These are phyloP conservation scores for Pseudopipra pipra DNA, from an alignment of 2,113 vertebrate genomes.

Conservation along the genomic window DNA sequence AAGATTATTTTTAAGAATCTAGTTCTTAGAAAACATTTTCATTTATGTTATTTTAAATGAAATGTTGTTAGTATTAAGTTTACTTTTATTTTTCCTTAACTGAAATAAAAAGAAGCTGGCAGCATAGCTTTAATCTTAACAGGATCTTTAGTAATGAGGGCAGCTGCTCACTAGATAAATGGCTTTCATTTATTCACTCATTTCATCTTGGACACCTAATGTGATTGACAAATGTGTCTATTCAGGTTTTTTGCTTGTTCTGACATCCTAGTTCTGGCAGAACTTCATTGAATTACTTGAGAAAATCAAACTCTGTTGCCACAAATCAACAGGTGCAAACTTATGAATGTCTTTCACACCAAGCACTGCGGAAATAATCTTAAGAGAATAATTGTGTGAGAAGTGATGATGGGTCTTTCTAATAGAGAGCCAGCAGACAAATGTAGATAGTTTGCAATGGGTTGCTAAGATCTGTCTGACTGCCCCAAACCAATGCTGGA, in stretches of 20 bases:
- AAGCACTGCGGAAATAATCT: background rate
- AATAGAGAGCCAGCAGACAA: background rate
- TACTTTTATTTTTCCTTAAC: background rate
- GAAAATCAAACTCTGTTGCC: slow-evolving; percentile 27
- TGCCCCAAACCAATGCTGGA: background rate
- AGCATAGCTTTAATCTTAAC: background rate
- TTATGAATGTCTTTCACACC: background rate
- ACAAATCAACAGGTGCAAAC: slow-evolving; percentile 60
- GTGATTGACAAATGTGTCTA: slow-evolving; percentile 49
- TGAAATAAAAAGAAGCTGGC: background rate
- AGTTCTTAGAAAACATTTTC: background rate
- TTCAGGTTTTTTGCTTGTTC: slow-evolving; percentile 44
- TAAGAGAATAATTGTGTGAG: slow-evolving; percentile 5
- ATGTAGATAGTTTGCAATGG: background rate
- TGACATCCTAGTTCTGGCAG: slow-evolving; percentile 31
- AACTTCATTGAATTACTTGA: slow-evolving; percentile 33
- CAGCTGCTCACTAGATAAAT: slow-evolving; percentile 41
- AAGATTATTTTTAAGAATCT: background rate
- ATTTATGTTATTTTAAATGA: background rate
- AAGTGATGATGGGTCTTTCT: slow-evolving; percentile 17
- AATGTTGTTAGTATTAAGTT: background rate
- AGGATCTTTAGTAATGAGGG: slow-evolving; percentile 4
- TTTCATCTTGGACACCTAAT: slow-evolving; percentile 37
- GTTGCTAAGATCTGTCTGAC: background rate
- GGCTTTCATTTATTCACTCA: slow-evolving; percentile 35